Evolutionary conservation across 2,113 vertebrate species (phyloP).

Genomic region (Aegotheles bennettii): DNA sequence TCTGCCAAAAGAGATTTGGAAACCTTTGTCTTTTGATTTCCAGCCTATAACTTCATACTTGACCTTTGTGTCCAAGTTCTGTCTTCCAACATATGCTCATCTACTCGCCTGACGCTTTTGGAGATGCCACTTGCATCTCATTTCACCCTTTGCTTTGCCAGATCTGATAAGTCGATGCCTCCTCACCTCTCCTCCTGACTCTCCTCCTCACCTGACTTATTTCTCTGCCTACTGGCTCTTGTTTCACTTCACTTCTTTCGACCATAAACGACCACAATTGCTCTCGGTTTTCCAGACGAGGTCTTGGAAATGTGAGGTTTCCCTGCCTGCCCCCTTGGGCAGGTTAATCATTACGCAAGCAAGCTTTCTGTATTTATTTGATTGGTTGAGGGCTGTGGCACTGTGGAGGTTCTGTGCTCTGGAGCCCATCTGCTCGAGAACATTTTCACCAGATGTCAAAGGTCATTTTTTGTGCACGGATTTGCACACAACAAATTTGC

Average conservation of each 20-base stretch:
- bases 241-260: not conserved
- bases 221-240: not conserved
- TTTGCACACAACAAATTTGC: accelerated
- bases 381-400: not conserved
- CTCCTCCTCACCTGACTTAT: not conserved
- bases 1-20: not conserved
- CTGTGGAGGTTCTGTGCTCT: not conserved
- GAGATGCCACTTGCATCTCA: not conserved
- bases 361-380: not conserved
- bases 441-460: not conserved
- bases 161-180: not conserved
- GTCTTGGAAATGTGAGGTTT: not conserved
- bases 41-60: not conserved
- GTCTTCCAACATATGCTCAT: not conserved
- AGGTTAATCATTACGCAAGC: conserved; percentile 19
- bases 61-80: not conserved
- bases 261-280: not conserved
- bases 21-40: not conserved
- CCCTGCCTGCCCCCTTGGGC: not conserved
- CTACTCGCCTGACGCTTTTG: not conserved
- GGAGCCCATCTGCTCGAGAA: not conserved
- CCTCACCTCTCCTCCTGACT: not conserved
- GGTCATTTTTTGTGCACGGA: not conserved
- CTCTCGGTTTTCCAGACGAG: not conserved
- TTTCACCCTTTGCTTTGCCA: not conserved